Conservation (phyloP, 2,113 vertebrate genomes). For the Onychorhynchus coronatus region DNA sequence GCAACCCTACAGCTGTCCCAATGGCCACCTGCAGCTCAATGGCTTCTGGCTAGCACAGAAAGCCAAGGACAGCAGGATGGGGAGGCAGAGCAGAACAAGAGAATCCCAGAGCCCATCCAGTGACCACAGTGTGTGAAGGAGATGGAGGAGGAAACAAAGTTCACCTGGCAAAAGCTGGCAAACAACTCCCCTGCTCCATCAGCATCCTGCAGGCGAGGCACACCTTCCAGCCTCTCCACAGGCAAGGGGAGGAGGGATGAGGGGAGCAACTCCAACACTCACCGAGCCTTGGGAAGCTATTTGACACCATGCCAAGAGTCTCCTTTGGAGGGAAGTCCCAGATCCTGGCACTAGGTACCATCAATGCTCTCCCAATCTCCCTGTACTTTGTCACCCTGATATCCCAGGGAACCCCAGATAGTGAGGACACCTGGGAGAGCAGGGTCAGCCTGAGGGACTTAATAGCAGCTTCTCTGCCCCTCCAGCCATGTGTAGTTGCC, state of each 20-base stretch:
- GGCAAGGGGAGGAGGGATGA: background rate
- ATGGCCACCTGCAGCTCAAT: rapidly evolving
- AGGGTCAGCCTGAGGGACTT: background rate
- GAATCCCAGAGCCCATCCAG: background rate
- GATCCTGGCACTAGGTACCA: background rate
- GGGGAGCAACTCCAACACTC: background rate
- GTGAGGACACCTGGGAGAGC: background rate
- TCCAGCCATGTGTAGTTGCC: background rate
- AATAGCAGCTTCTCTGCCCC: background rate
- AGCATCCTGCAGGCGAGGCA: background rate
- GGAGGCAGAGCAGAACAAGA: background rate
- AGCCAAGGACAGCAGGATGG: background rate
- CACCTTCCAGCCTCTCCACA: background rate
- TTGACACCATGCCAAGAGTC: background rate
- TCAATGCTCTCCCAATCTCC: too few species aligned
- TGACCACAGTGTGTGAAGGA: background rate
- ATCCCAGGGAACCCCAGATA: background rate
- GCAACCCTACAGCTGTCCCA: background rate
- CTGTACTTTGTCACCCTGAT: background rate
- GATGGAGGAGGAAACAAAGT: background rate
- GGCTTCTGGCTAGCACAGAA: background rate
- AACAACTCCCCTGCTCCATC: background rate
- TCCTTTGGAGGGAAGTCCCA: background rate
- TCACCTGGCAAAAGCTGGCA: background rate
- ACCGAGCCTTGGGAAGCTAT: rapidly evolving